phyloP scores from a whole-genome alignment of 2,888 invertebrate genomes.

The Microplitis deprimator region DNA sequence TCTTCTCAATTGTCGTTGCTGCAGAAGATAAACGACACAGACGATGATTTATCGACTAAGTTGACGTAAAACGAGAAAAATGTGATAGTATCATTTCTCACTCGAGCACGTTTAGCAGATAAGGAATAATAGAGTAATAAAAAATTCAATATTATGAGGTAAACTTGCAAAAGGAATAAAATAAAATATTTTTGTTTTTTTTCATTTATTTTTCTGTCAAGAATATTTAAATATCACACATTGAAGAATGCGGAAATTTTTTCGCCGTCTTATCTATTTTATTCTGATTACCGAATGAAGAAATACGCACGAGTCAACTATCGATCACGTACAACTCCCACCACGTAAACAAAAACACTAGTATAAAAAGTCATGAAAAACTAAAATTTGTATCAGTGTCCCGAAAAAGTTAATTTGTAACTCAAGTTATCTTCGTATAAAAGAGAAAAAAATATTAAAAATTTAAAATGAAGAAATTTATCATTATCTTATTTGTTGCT shows the following conservation, averaged over 20 bases:
- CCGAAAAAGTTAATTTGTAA: not conserved
- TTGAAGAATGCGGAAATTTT: not conserved
- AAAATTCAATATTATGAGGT: not conserved
- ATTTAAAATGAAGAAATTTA: not conserved
- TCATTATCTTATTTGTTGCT: not conserved
- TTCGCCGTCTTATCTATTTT: not conserved
- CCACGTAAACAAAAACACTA: not conserved
- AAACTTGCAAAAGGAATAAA: not conserved
- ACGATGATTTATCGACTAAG: slow-evolving; percentile 2
- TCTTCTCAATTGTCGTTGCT: slow-evolving; percentile 29
- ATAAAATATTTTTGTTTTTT: not conserved
- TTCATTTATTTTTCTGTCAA: not conserved
- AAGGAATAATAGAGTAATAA: not conserved
- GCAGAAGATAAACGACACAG: slow-evolving; percentile 23
- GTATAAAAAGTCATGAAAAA: not conserved
- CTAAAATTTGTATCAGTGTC: not conserved
- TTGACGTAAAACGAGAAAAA: slow-evolving; percentile 11
- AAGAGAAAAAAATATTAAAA: not conserved
- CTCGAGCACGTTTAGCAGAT: slow-evolving; percentile 12
- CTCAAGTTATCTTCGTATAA: not conserved
- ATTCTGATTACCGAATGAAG: not conserved
- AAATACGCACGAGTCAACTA: not conserved
- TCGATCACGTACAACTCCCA: slow-evolving; percentile 9
- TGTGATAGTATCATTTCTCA: slow-evolving; percentile 38
- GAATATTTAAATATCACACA: not conserved